A percentile compares a stretch with the other conserved stretches of the same genome.
Conservation (phyloP, 2,113 vertebrate species). For the Thymallus thymallus region DNA sequence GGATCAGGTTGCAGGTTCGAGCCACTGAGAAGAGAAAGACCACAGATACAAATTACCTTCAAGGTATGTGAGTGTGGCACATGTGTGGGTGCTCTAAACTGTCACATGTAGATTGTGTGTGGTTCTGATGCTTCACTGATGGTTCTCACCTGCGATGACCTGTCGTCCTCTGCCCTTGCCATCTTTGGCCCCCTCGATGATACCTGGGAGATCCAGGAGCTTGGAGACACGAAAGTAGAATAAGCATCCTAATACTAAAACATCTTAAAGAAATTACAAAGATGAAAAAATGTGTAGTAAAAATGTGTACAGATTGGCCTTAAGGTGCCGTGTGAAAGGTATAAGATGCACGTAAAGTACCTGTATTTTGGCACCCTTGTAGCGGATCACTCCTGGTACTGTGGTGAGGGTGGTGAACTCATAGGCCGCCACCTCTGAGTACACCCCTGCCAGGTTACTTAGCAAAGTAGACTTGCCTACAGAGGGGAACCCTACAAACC, state of each 20-base stretch:
- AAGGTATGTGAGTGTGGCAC: not conserved
- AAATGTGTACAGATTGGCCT: no score
- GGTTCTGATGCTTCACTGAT: no score
- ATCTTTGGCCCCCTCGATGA: conserved; percentile 98
- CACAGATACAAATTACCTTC: not conserved
- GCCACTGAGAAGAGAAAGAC: conserved; percentile 78
- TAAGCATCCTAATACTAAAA: not conserved
- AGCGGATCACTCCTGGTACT: conserved; percentile 94
- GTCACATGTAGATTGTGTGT: no score
- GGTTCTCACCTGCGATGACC: conserved; percentile 91
- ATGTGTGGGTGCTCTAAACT: no score
- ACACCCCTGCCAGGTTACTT: conserved; percentile 96
- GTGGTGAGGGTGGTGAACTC: conserved; percentile 97
- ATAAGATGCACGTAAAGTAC: conserved; percentile 57
- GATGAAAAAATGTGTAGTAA: no score
- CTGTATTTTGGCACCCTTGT: conserved; percentile 99
- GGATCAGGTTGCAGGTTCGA: conserved; percentile 97
- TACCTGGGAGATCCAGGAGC: conserved; percentile 98
- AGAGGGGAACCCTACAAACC: conserved; percentile 97
- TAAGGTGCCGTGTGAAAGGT: no score
- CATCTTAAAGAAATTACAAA: no score
- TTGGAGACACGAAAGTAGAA: conserved; percentile 46
- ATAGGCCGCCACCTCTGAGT: conserved; percentile 97
- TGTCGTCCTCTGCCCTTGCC: conserved; percentile 96
- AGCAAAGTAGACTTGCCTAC: conserved; percentile 96